phyloP scores from a whole-genome alignment of 2,888 invertebrate species.

The Thyatira batis region DNA sequence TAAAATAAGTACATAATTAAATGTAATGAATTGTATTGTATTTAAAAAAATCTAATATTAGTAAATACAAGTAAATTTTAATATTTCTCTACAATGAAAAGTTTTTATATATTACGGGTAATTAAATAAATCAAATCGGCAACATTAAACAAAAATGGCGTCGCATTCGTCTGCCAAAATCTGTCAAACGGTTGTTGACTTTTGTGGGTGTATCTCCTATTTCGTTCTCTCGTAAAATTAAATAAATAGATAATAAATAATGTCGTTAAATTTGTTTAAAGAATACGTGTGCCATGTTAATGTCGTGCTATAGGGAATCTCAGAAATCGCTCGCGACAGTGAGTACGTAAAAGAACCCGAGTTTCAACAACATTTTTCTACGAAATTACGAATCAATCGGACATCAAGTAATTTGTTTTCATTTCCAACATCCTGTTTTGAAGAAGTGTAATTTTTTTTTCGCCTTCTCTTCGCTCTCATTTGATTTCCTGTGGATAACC shows the following conservation, averaged over 20 bases:
- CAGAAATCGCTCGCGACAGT: not conserved
- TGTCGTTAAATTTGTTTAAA: not conserved
- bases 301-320: not conserved
- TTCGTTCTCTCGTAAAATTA: slow-evolving; percentile 23
- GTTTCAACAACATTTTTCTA: slow-evolving; percentile 16
- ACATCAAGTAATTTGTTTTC: slow-evolving; percentile 44
- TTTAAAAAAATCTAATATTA: no score
- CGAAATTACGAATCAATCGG: slow-evolving; percentile 20
- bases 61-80: no score
- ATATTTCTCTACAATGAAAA: no score
- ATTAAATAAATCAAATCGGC: slow-evolving; percentile 19
- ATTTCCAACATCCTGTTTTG: slow-evolving; percentile 47
- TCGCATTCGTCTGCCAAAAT: slow-evolving; percentile 34
- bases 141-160: slow-evolving; percentile 47
- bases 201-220: slow-evolving; percentile 40
- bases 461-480: slow-evolving; percentile 17
- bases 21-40: no score
- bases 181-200: slow-evolving; percentile 80
- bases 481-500: slow-evolving; percentile 32
- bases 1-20: no score
- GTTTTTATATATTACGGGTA: slow-evolving; percentile 18
- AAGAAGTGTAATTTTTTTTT: slow-evolving; percentile 34
- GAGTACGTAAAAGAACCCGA: slow-evolving; percentile 6
- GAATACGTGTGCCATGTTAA: not conserved
- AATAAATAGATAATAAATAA: slow-evolving; percentile 4